Percentiles rank a stretch among this genome's conserved stretches.
Evolutionary conservation across 1,140 invertebrate genomes (phyloP).

Genomic region (Aethina tumida): DNA sequence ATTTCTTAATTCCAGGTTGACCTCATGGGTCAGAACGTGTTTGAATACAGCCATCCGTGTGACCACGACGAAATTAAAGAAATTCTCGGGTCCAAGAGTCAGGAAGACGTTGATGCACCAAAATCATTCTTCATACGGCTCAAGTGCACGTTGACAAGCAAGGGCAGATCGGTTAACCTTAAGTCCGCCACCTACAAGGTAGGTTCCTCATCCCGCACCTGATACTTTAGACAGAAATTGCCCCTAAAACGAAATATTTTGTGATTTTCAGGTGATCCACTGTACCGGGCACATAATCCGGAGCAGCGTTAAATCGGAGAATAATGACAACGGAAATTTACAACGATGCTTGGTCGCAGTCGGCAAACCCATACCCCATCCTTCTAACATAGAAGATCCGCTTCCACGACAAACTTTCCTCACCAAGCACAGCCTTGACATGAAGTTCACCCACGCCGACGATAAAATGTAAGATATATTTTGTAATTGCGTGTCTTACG

Average conservation of each 20-base stretch:
- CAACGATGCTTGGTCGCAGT: conserved; percentile 61
- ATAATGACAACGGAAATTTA: conserved; percentile 26
- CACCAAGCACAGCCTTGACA: conserved; percentile 82
- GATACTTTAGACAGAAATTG: background rate
- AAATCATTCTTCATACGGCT: conserved; percentile 66
- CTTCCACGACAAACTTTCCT: conserved; percentile 81
- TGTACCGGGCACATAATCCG: conserved; percentile 68
- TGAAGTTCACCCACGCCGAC: conserved; percentile 91
- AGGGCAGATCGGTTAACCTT: conserved; percentile 83
- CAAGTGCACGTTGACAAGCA: conserved; percentile 85
- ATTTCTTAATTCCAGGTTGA: conserved; percentile 59
- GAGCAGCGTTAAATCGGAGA: conserved; percentile 30
- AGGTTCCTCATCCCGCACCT: conserved; percentile 16
- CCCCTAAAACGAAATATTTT: background rate
- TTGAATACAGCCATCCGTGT: conserved; percentile 88
- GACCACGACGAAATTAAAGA: conserved; percentile 88
- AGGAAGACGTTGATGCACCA: conserved; percentile 29
- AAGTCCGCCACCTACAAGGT: conserved; percentile 93
- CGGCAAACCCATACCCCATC: conserved; percentile 83
- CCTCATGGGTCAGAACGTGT: conserved; percentile 87
- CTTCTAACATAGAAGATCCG: conserved; percentile 84
- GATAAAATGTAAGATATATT: conserved; percentile 80
- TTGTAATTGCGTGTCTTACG: too few relatives aligned
- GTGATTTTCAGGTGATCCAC: conserved; percentile 71
- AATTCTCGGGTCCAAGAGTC: conserved; percentile 52